phyloP scores from a whole-genome alignment of 2,797 vertebrate genomes.

The Psittacula derbiana region DNA sequence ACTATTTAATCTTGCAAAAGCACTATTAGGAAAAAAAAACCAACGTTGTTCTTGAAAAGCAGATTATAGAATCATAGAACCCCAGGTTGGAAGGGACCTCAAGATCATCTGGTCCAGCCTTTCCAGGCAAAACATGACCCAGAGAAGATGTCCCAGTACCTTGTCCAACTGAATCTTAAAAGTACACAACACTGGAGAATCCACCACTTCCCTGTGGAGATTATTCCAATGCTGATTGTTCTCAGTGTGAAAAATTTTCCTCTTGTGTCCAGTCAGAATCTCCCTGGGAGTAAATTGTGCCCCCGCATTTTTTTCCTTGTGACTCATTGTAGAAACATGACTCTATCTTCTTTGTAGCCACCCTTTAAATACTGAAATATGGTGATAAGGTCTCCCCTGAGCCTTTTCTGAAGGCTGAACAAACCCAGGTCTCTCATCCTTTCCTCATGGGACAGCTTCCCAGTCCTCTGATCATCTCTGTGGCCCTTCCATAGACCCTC shows the following conservation, averaged over 20 bases:
- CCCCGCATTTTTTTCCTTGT: neutral
- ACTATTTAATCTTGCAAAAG: neutral
- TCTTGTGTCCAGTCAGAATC: neutral
- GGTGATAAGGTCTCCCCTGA: neutral
- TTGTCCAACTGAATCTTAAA: neutral
- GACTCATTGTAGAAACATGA: neutral
- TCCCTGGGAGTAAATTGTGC: neutral
- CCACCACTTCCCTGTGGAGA: neutral
- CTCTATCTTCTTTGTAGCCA: neutral
- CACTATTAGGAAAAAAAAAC: too few relatives aligned
- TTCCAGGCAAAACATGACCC: neutral
- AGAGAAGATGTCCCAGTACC: neutral
- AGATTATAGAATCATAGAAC: neutral
- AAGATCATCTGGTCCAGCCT: neutral
- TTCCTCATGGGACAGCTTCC: neutral
- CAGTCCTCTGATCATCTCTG: neutral
- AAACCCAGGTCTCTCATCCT: neutral
- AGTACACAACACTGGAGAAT: neutral
- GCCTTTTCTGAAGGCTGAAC: neutral
- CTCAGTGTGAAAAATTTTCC: neutral
- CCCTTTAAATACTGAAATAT: neutral
- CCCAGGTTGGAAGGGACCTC: neutral
- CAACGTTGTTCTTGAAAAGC: neutral
- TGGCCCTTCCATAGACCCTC: neutral
- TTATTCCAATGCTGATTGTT: neutral